Percentiles rank a stretch among this genome's conserved stretches.
Conservation (phyloP, 1,140 invertebrate genomes). For the Macrocentrus cingulum region DNA sequence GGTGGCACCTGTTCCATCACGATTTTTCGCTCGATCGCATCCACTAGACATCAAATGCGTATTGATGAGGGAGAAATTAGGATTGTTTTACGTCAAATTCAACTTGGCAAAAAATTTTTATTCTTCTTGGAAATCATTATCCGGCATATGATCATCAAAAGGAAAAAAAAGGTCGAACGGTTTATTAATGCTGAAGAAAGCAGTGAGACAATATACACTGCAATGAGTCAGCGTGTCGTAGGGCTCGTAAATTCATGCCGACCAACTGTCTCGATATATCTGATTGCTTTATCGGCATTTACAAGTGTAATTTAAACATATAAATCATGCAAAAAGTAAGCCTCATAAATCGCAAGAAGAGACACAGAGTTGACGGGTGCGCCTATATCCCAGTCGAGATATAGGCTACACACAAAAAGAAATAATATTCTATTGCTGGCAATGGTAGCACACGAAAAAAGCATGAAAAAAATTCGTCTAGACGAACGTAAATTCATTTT, state of each 20-base stretch:
- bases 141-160: too few relatives aligned
- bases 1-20: slow-evolving; percentile 25
- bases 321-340: slow-evolving; percentile 38
- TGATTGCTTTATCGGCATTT: slow-evolving; percentile 41
- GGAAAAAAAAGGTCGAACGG: too few relatives aligned
- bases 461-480: too few relatives aligned
- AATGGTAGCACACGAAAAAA: too few relatives aligned
- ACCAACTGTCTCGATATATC: slow-evolving; percentile 31
- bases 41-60: not conserved
- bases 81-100: slow-evolving; percentile 16
- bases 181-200: not conserved
- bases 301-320: slow-evolving; percentile 39
- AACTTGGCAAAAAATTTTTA: not conserved
- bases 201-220: not conserved
- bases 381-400: too few relatives aligned
- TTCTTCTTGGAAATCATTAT: too few relatives aligned
- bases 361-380: not conserved
- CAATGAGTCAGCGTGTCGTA: not conserved
- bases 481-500: too few relatives aligned
- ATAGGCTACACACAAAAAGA: slow-evolving; percentile 1
- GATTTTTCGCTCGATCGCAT: slow-evolving; percentile 10
- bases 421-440: not conserved
- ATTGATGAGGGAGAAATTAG: not conserved
- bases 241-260: slow-evolving; percentile 28
- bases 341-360: slow-evolving; percentile 32